phyloP scores from a whole-genome alignment of 2,797 vertebrate genomes.

The Streptopelia turtur region DNA sequence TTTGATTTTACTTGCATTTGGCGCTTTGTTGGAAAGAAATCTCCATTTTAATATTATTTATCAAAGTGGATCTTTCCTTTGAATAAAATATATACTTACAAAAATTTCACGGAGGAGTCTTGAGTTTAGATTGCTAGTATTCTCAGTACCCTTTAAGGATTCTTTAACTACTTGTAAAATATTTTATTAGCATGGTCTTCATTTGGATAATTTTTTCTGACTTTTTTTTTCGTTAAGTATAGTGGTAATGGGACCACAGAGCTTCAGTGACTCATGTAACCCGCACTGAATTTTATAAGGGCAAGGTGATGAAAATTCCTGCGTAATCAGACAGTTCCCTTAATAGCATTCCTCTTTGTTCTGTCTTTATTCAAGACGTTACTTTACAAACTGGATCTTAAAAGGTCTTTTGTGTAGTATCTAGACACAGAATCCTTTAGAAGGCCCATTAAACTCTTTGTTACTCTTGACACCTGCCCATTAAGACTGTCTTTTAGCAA shows the following conservation, averaged over 20 bases:
- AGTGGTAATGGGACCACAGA: not conserved
- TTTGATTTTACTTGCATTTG: not conserved
- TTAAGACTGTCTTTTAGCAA: constrained; percentile 1
- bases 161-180: not conserved
- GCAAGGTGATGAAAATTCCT: constrained; percentile 45
- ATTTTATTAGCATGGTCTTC: not conserved
- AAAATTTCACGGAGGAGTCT: not conserved
- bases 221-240: not conserved
- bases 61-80: not conserved
- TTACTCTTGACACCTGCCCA: constrained; percentile 33
- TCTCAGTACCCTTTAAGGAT: not conserved
- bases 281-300: constrained; percentile 24
- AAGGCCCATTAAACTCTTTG: constrained; percentile 32
- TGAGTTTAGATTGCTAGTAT: not conserved
- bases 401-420: constrained; percentile 26
- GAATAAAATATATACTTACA: not conserved
- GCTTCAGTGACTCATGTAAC: not conserved
- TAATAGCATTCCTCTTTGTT: constrained; percentile 25
- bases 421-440: not conserved
- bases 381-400: constrained; percentile 28
- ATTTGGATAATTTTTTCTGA: not conserved
- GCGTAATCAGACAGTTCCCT: constrained; percentile 20
- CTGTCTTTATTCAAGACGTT: not conserved
- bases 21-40: not conserved
- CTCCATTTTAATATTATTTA: not conserved